Evolutionary conservation across 2,888 invertebrate species (phyloP).

Genomic region (Sabatieria punctata): DNA sequence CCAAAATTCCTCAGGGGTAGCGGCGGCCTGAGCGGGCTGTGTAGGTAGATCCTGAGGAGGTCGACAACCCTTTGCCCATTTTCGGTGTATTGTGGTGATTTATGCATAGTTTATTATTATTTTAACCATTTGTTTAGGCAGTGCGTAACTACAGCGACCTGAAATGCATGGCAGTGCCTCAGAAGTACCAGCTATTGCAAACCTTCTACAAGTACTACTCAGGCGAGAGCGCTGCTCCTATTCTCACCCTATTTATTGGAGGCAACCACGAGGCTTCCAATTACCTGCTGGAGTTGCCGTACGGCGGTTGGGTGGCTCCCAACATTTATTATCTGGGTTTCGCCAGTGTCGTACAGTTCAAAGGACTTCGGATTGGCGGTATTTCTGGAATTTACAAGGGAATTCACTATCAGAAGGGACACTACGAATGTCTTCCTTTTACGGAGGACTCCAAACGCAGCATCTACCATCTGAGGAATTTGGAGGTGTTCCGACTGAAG

Average conservation of each 20-base stretch:
- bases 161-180: conserved; percentile 82
- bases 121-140: conserved; percentile 53
- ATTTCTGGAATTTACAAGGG: conserved; percentile 84
- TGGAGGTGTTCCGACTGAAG: conserved; percentile 71
- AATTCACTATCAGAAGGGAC: conserved; percentile 59
- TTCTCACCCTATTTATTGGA: conserved; percentile 85
- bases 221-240: conserved; percentile 69
- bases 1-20: no score
- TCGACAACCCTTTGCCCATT: no score
- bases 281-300: conserved; percentile 81
- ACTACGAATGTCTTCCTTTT: conserved; percentile 74
- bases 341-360: conserved; percentile 39
- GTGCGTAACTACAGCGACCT: conserved; percentile 75
- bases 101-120: no score
- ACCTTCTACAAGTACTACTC: conserved; percentile 69
- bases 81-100: no score
- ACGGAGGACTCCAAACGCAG: conserved; percentile 46
- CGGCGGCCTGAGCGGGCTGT: no score
- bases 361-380: conserved; percentile 67
- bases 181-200: conserved; percentile 70
- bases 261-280: conserved; percentile 98
- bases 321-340: conserved; percentile 81
- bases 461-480: conserved; percentile 54
- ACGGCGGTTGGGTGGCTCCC: conserved; percentile 96
- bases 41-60: no score